Conservation (phyloP, 2,797 vertebrate species). For the Eidolon dupreanum region DNA sequence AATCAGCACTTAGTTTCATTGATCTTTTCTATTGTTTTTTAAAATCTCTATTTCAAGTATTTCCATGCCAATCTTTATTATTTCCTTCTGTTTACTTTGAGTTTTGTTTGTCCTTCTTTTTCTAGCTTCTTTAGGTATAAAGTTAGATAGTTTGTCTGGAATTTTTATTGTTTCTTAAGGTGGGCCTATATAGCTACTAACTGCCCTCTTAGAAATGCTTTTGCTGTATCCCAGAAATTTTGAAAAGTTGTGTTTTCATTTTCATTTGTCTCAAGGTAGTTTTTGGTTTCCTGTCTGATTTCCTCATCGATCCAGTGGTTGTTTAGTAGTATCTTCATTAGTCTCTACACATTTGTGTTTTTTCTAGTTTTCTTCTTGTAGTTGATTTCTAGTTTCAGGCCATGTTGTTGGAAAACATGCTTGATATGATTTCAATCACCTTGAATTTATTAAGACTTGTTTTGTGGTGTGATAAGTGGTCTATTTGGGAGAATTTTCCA, state of each 20-base stretch:
- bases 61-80: not conserved
- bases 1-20: too few species aligned
- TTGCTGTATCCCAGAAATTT: rapidly evolving
- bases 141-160: not conserved
- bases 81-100: not conserved
- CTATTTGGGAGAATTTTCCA: too few species aligned
- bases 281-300: not conserved
- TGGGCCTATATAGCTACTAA: not conserved
- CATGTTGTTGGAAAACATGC: too few species aligned
- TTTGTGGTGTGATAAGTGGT: not conserved
- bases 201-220: not conserved
- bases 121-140: not conserved
- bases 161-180: not conserved
- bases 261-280: too few species aligned
- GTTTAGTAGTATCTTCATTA: not conserved
- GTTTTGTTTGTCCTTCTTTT: not conserved
- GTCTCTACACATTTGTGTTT: too few species aligned
- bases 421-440: not conserved
- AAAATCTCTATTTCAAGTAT: not conserved
- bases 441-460: too few species aligned
- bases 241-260: not conserved
- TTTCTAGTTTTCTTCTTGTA: too few species aligned
- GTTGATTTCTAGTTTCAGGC: not conserved
- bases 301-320: not conserved
- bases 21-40: not conserved